These are phyloP conservation scores for Xenotilapia flavipinnis DNA, from an alignment of 2,113 vertebrate genomes.

Conservation along the genomic window DNA sequence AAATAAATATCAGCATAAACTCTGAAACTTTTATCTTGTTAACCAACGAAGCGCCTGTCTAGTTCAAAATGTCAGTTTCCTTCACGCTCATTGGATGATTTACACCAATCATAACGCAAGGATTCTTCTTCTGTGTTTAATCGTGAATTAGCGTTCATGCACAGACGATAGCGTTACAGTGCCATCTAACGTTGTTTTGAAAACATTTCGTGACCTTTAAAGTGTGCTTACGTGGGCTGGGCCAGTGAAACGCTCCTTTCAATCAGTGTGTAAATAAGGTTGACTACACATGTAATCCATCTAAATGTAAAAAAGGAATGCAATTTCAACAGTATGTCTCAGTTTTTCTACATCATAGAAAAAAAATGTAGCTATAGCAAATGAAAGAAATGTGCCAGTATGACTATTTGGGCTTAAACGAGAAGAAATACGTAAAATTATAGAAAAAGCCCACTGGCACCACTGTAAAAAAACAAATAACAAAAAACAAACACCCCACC, in stretches of 20 bases:
- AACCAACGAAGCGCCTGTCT: not conserved
- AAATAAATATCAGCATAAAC: not conserved
- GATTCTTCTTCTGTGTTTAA: constrained; percentile 11
- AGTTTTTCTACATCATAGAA: not conserved
- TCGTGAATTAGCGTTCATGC: too few species aligned
- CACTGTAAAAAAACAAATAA: not conserved
- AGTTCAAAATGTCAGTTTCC: constrained; percentile 14
- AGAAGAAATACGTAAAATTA: not conserved
- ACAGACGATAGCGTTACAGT: not conserved
- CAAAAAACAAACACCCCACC: rapidly evolving
- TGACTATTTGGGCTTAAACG: not conserved
- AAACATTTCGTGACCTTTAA: not conserved
- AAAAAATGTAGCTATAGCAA: not conserved
- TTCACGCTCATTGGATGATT: not conserved
- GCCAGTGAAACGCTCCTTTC: not conserved
- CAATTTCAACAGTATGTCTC: not conserved
- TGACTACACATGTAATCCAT: not conserved
- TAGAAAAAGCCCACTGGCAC: not conserved
- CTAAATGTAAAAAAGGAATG: not conserved
- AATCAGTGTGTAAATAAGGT: not conserved
- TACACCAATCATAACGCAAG: constrained; percentile 20
- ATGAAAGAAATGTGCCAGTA: not conserved
- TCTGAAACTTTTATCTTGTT: not conserved
- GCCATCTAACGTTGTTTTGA: not conserved
- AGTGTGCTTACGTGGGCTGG: not conserved